Evolutionary conservation across 2,113 vertebrate genomes (phyloP).

Genomic region (Leucoraja erinaceus): DNA sequence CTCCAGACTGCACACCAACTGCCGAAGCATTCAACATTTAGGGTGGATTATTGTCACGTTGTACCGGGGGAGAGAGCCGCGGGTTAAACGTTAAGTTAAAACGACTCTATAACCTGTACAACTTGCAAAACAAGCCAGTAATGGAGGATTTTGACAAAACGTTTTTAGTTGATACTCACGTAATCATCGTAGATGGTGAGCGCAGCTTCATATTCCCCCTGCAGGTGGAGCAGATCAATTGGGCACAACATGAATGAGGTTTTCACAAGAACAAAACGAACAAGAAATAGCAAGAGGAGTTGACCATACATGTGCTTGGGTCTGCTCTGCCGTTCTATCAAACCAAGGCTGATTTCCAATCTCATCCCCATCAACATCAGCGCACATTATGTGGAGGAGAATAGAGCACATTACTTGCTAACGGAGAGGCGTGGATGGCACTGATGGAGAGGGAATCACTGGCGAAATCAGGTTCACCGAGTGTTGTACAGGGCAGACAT

Average conservation of each 20-base stretch:
- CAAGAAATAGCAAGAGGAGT: too few relatives aligned
- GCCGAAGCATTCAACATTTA: not conserved
- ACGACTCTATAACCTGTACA: not conserved
- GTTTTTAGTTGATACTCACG: constrained; percentile 57
- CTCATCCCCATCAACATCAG: too few relatives aligned
- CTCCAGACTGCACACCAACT: not conserved
- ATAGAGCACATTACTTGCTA: too few relatives aligned
- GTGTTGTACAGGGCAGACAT: not conserved
- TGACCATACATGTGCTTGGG: too few relatives aligned
- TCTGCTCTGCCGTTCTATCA: too few relatives aligned
- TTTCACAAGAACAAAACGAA: not conserved
- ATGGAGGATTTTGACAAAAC: not conserved
- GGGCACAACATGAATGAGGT: not conserved
- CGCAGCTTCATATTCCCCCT: constrained; percentile 85
- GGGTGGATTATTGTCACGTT: too few relatives aligned
- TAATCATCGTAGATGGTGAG: constrained; percentile 76
- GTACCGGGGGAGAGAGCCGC: not conserved
- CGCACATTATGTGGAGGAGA: too few relatives aligned
- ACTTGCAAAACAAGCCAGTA: not conserved
- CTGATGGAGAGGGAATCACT: not conserved
- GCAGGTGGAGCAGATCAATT: constrained; percentile 31
- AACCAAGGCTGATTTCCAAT: too few relatives aligned
- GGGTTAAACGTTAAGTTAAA: not conserved
- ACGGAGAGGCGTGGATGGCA: too few relatives aligned
- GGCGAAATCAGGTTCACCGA: not conserved